A percentile compares a stretch with the other conserved stretches of the same genome.
Conservation (phyloP, 2,113 vertebrate species). For the Trematomus loennbergii region DNA sequence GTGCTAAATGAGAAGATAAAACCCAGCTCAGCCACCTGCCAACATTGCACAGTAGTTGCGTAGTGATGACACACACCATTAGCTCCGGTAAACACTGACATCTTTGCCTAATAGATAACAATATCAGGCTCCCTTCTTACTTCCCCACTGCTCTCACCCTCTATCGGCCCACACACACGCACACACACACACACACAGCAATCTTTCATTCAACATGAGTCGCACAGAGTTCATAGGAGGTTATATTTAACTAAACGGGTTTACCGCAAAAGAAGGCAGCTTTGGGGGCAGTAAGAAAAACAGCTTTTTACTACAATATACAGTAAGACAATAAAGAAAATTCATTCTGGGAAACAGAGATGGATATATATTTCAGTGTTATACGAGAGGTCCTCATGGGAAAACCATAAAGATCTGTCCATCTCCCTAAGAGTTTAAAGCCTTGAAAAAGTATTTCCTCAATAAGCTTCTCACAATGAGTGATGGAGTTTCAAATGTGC, state of each 20-base stretch:
- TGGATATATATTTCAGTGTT: slow-evolving; percentile 8
- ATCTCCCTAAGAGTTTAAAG: neutral
- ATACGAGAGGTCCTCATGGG: slow-evolving; percentile 8
- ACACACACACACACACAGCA: slow-evolving; percentile 40
- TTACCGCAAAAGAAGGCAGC: slow-evolving; percentile 38
- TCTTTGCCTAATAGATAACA: slow-evolving; percentile 67
- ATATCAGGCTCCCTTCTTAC: slow-evolving; percentile 41
- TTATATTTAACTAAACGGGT: slow-evolving; percentile 77
- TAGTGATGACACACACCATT: slow-evolving; percentile 73
- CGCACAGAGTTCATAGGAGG: slow-evolving; percentile 72
- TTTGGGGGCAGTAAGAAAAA: neutral
- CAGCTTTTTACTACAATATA: slow-evolving; percentile 8
- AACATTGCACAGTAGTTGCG: slow-evolving; percentile 66
- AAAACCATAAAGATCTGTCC: slow-evolving; percentile 30
- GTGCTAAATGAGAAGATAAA: slow-evolving; percentile 24
- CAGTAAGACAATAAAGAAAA: slow-evolving; percentile 18
- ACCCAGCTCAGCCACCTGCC: slow-evolving; percentile 5
- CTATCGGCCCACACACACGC: neutral
- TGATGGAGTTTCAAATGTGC: neutral
- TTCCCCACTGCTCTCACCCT: slow-evolving; percentile 18
- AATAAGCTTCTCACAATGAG: neutral
- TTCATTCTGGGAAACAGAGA: slow-evolving; percentile 27
- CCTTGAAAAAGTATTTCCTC: neutral
- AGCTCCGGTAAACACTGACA: slow-evolving; percentile 60
- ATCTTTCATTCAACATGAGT: slow-evolving; percentile 66